These are phyloP conservation scores for Ctenochaetus hawaiiensis DNA, from an alignment of 2,797 vertebrate genomes.

Conservation along the genomic window DNA sequence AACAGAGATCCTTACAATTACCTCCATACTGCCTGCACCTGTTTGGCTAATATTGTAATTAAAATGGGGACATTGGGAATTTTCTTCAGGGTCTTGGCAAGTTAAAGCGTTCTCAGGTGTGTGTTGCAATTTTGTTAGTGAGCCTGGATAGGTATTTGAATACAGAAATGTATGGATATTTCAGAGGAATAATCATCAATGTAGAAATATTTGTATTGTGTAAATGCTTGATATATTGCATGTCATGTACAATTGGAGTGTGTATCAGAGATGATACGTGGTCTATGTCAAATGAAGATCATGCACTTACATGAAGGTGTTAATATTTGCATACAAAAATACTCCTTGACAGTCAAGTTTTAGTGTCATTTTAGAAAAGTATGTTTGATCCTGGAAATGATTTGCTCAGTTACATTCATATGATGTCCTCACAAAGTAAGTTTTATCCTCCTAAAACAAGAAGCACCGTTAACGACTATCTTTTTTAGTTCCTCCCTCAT, in stretches of 20 bases:
- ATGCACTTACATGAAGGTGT: no score
- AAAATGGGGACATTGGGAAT: constrained; percentile 67
- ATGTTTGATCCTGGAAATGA: constrained; percentile 16
- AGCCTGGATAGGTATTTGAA: constrained; percentile 52
- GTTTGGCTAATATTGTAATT: constrained; percentile 75
- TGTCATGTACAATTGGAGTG: not conserved
- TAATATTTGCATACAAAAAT: not conserved
- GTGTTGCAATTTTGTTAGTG: constrained; percentile 52
- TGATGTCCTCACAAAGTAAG: not conserved
- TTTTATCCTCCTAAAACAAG: constrained; percentile 6
- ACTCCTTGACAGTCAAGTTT: no score
- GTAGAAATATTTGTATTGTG: constrained; percentile 15
- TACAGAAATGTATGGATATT: constrained; percentile 45
- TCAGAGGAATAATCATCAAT: constrained; percentile 44
- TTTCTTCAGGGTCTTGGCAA: constrained; percentile 71
- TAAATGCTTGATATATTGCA: constrained; percentile 6
- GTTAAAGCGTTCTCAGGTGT: constrained; percentile 63
- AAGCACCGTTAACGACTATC: constrained; percentile 15
- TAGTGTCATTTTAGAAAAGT: not conserved
- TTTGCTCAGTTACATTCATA: constrained; percentile 29
- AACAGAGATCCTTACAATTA: constrained; percentile 46
- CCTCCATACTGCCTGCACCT: constrained; percentile 64
- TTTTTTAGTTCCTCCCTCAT: constrained; percentile 37
- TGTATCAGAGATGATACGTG: no score
- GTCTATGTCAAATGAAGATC: no score